Percentiles rank a stretch among this genome's conserved stretches.
These are phyloP conservation scores for Morpho deidamia DNA, from an alignment of 2,888 invertebrate species.

Conservation along the genomic window DNA sequence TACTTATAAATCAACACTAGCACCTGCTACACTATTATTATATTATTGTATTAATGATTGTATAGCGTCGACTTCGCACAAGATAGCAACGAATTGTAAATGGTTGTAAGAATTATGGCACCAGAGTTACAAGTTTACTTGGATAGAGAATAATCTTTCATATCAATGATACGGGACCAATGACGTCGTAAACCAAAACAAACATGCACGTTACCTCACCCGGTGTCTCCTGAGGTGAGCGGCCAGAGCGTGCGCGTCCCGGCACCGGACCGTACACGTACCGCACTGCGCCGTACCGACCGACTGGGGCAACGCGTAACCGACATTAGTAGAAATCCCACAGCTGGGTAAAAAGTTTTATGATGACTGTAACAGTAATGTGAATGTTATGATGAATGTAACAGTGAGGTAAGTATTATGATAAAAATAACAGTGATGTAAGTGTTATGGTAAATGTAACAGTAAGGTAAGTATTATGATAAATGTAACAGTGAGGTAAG, in stretches of 20 bases:
- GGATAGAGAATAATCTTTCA: no score
- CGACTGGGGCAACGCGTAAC: constrained; percentile 30
- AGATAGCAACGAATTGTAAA: no score
- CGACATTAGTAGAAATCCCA: background rate
- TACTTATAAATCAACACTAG: no score
- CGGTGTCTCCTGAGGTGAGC: constrained; percentile 52
- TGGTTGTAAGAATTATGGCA: no score
- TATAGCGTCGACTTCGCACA: no score
- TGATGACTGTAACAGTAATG: background rate
- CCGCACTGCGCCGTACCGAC: constrained; percentile 37
- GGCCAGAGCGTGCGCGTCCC: constrained; percentile 39
- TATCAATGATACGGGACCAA: no score
- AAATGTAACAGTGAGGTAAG: no score
- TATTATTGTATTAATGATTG: no score
- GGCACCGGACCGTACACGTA: constrained; percentile 45
- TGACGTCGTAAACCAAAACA: constrained; percentile 25
- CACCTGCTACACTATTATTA: no score
- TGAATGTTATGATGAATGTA: background rate
- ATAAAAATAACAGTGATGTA: background rate
- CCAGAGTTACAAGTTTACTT: no score
- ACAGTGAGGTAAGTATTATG: no score
- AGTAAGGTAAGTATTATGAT: no score
- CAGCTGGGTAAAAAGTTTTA: background rate
- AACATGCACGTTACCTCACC: constrained; percentile 35
- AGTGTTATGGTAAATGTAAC: background rate